Percentiles rank a stretch among this genome's conserved stretches.
Conservation (phyloP, 1,140 invertebrate genomes). For the Sarcophaga peregrina region DNA sequence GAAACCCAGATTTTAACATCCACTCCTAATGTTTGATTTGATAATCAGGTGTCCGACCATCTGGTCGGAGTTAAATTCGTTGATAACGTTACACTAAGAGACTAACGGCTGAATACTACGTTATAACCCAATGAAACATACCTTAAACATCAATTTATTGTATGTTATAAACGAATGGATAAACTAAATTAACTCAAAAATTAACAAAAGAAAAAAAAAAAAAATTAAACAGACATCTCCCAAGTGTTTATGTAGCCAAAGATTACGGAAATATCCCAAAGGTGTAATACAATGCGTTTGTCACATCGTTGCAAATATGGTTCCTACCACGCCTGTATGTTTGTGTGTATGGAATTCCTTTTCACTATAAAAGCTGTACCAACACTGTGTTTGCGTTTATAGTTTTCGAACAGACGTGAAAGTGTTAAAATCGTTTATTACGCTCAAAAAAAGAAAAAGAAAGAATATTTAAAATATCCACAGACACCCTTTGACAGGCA, state of each 20-base stretch:
- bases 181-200: slow-evolving; percentile 23
- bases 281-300: slow-evolving; percentile 18
- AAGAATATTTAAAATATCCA: neutral
- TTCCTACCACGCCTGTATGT: neutral
- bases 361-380: slow-evolving; percentile 1
- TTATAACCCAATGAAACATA: too few relatives aligned
- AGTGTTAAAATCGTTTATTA: neutral
- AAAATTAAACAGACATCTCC: slow-evolving; percentile 13
- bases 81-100: too few relatives aligned
- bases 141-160: too few relatives aligned
- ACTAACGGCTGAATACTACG: too few relatives aligned
- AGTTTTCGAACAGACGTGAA: slow-evolving; percentile 1
- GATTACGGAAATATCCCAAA: slow-evolving; percentile 19
- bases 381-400: neutral
- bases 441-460: neutral
- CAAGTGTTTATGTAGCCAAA: slow-evolving; percentile 14
- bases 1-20: too few relatives aligned
- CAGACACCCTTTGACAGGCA: neutral
- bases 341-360: neutral
- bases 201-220: neutral
- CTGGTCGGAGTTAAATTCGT: too few relatives aligned
- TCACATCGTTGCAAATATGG: neutral
- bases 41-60: too few relatives aligned
- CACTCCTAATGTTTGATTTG: too few relatives aligned
- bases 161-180: too few relatives aligned